Evolutionary conservation across 2,797 vertebrate species (phyloP).

Genomic region (Coranthus polyacanthus): DNA sequence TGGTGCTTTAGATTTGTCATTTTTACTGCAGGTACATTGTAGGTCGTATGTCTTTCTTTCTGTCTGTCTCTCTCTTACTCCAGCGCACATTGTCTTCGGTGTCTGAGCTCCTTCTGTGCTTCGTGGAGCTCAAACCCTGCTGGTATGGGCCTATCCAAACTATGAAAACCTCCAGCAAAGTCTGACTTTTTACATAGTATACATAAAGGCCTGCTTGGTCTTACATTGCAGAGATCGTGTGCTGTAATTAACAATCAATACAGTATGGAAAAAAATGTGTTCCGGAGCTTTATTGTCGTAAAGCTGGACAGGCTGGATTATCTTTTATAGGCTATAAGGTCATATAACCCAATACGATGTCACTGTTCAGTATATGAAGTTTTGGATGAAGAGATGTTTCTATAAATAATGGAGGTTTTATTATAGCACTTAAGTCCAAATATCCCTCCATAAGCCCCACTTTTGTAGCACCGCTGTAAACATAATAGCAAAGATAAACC

Average conservation of each 20-base stretch:
- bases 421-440: slow-evolving; percentile 5
- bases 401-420: neutral
- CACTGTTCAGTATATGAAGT: neutral
- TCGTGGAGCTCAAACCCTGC: slow-evolving; percentile 17
- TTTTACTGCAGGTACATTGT: slow-evolving; percentile 30
- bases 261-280: neutral
- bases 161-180: slow-evolving; percentile 3
- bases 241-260: neutral
- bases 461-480: slow-evolving; percentile 30
- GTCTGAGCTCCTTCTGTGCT: slow-evolving; percentile 23
- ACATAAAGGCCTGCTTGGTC: neutral
- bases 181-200: neutral
- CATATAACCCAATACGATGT: neutral
- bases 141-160: too few species aligned
- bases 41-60: neutral
- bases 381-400: too few species aligned
- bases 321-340: neutral
- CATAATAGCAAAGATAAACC: slow-evolving; percentile 6
- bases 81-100: slow-evolving; percentile 2
- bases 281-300: neutral
- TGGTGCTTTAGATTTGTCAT: neutral
- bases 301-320: neutral
- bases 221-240: neutral
- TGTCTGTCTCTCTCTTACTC: neutral
- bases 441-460: neutral